phyloP scores from a whole-genome alignment of 1,140 invertebrate genomes.

The Acyrthosiphon pisum region DNA sequence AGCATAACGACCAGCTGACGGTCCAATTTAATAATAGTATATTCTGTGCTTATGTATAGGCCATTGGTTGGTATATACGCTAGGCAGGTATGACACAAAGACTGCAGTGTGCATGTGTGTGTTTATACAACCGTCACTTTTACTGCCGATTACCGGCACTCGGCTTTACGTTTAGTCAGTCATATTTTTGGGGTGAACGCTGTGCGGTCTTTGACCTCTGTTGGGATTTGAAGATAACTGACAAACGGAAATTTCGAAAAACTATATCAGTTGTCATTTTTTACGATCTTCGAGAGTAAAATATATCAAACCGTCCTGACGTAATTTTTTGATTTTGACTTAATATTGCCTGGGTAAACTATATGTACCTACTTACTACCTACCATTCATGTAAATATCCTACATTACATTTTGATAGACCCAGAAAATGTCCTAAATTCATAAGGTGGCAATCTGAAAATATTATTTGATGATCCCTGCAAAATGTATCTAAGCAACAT shows the following conservation, averaged over 20 bases:
- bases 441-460: no score
- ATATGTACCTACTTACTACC: no score
- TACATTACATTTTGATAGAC: no score
- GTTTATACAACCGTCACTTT: constrained; percentile 6
- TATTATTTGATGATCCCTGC: no score
- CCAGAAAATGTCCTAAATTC: no score
- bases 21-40: constrained; percentile 3
- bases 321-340: neutral
- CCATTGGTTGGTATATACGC: neutral
- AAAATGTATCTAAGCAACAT: no score
- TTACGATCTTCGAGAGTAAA: neutral
- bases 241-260: neutral
- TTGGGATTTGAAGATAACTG: neutral
- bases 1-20: constrained; percentile 31
- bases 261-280: neutral
- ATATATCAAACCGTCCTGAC: neutral
- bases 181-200: neutral
- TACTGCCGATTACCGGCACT: neutral
- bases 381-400: no score
- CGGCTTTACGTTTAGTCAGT: neutral
- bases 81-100: neutral
- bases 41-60: neutral
- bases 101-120: neutral
- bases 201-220: neutral
- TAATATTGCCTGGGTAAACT: no score